phyloP scores from a whole-genome alignment of 2,113 vertebrate species.

The Barnardius zonarius region DNA sequence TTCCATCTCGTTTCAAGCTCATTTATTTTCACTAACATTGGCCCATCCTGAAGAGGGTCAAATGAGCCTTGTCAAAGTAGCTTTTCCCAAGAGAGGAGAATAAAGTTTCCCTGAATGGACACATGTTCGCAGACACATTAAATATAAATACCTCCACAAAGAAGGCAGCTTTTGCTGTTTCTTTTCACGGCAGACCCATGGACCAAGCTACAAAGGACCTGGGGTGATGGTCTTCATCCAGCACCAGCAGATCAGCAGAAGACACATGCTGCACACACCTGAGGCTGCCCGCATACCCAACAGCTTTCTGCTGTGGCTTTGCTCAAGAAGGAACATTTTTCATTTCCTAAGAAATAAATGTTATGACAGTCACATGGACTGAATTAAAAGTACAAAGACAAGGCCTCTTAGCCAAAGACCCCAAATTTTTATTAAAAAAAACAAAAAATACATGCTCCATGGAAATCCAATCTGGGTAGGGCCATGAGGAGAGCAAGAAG shows the following conservation, averaged over 20 bases:
- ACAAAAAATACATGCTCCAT: background rate
- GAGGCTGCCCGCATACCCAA: background rate
- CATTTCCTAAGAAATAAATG: conserved; percentile 34
- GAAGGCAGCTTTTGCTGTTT: background rate
- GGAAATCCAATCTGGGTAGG: conserved; percentile 3
- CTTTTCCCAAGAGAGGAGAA: background rate
- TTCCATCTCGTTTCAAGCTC: background rate
- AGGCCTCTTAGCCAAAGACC: background rate
- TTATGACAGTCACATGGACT: conserved; percentile 34
- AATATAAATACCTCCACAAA: background rate
- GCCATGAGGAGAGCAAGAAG: background rate
- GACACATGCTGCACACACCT: background rate
- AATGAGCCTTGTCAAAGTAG: background rate
- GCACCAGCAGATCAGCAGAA: background rate
- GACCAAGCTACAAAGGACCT: background rate
- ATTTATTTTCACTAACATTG: background rate
- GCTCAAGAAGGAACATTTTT: background rate
- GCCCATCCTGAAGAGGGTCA: background rate
- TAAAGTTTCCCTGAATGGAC: background rate
- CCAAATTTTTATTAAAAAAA: conserved; percentile 19
- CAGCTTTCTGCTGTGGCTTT: background rate
- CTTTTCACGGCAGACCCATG: background rate
- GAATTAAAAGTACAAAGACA: conserved; percentile 41
- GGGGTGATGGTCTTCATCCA: background rate
- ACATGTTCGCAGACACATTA: background rate